phyloP scores from a whole-genome alignment of 2,113 vertebrate species.

The Bostrychus sinensis region DNA sequence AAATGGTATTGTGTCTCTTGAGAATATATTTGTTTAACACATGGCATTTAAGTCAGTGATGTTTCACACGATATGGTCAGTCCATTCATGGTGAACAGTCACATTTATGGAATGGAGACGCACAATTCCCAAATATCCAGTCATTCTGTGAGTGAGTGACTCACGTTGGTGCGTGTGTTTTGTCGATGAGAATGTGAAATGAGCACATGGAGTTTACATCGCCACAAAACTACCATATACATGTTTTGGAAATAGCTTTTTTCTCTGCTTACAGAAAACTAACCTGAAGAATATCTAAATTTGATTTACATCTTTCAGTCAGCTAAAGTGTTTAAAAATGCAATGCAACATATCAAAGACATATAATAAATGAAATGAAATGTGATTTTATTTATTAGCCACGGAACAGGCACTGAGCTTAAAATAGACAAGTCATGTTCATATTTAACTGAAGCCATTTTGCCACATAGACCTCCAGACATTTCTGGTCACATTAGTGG shows the following conservation, averaged over 20 bases:
- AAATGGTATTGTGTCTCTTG: background rate
- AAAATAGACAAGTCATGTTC: slow-evolving; percentile 60
- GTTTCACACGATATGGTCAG: slow-evolving; percentile 64
- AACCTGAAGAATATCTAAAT: slow-evolving; percentile 41
- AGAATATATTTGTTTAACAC: slow-evolving; percentile 26
- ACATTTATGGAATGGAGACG: slow-evolving; percentile 45
- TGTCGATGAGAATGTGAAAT: slow-evolving; percentile 8
- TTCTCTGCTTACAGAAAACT: slow-evolving; percentile 54
- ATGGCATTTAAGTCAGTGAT: slow-evolving; percentile 53
- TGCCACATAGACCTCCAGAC: slow-evolving; percentile 54
- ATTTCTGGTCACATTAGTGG: slow-evolving; percentile 70
- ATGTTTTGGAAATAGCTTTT: slow-evolving; percentile 39
- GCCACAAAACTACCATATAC: slow-evolving; percentile 14
- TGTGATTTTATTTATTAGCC: slow-evolving; percentile 23
- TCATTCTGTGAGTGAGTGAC: slow-evolving; percentile 65
- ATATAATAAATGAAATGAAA: slow-evolving; percentile 33
- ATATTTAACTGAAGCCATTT: slow-evolving; percentile 56
- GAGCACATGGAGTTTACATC: slow-evolving; percentile 27
- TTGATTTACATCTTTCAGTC: slow-evolving; percentile 34
- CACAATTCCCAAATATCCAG: slow-evolving; percentile 51
- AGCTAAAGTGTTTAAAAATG: slow-evolving; percentile 19
- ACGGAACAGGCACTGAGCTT: slow-evolving; percentile 24
- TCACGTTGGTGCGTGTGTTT: slow-evolving; percentile 47
- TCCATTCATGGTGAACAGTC: slow-evolving; percentile 67
- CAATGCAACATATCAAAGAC: slow-evolving; percentile 18